Evolutionary conservation across 2,113 vertebrate genomes (phyloP), one percentile per base, ranked within the genome.

Genomic region (Cygnus atratus): DNA sequence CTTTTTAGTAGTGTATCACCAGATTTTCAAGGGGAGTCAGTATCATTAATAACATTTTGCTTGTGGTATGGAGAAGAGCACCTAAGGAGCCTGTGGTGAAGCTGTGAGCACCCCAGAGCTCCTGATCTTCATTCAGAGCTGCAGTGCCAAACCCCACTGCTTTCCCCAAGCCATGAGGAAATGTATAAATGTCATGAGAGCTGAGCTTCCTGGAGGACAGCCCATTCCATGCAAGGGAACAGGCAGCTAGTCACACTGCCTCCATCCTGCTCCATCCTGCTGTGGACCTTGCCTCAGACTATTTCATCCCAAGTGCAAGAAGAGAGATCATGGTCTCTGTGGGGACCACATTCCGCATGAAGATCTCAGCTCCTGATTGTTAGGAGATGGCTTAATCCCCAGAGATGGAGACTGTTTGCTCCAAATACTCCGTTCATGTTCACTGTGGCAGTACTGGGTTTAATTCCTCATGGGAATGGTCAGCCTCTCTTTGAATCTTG

Each of bases 1-100:
- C 3, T 11, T 88, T 62, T 71, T 46, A 66, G 35, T 61, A 41
- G 44, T 4, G 41, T 29, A n/a, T 57, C 25, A 65, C 61, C 35
- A 41, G 52, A 44, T 10, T 52, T 63, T 31, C 0, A 0, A 59
- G 37, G 25, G 26, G 24, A 16, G 8, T 58, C 52, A 9, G 29
- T 35, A 24, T 43, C 67, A 71, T 1, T 19, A 44, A 14, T 44
- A 11, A 19, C 13, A 37, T 86, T 79, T 88, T 50, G 43, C 13
- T 8, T 0, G 0, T 12, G 11, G 7, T 31, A 31, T 58, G n/a
- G 54, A 76, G 55, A 71, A 92, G 22, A 73, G 39, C 50, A 50
- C 8, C 10, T 29, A 46, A 62, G 58, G 46, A 75, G 41, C 22
- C 16, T 37, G 8, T 0, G 0, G 11, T 44, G 31, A 63, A 92